Base-by-base conservation (phyloP, 2,113 vertebrate genomes). In the Erythrocebus patas region DNA sequence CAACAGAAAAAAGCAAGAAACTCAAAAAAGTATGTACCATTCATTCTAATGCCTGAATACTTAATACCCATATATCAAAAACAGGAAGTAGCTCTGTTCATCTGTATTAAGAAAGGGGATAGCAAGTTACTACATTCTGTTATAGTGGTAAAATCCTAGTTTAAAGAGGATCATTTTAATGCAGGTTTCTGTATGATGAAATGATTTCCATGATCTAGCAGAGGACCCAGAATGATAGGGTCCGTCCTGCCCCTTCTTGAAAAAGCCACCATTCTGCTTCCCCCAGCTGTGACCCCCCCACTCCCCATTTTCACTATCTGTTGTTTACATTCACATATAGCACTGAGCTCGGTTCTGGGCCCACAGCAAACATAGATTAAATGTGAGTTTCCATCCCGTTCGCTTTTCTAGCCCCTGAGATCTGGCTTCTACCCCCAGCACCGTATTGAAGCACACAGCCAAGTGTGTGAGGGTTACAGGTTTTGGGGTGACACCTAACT, bases 1-100 rank as follows among this genome's bases (percentile, higher is more conserved):
- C 97, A 97, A 90, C 96, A 96, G 96, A 92, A 94, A 91, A 92
- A 96, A 57, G 86, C 96, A 95, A 96, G 96, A 97, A 95, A 97
- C n/a, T 2, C 91, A 38, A 93, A 96, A 97, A 96, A 45, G 98
- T 98, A 96, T 95, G 98, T 96, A 82, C 59, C 78, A 91, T 75
- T 59, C 78, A 91, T 75, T 59, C 95, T 93, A 82, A 75, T 20
- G 78, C 80, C 57, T 87, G 90, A 98, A 96, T 98, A 93, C 95
- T 97, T 98, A 70, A 70, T 40, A 97, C 97, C 70, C 20, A 35
- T 93, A 2, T 90, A 79, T 89, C 96, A 93, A 98, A 96, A 66
- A 89, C 85, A 95, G 91, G 96, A 93, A 98, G 98, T 92, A 97
- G 91, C 43, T 80, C 95, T 96, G 96, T 43, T 95, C 96, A 20